Evolutionary conservation across 2,797 vertebrate species (phyloP), one percentile per base, ranked within the genome.

Genomic region (Phalanger gymnotis): DNA sequence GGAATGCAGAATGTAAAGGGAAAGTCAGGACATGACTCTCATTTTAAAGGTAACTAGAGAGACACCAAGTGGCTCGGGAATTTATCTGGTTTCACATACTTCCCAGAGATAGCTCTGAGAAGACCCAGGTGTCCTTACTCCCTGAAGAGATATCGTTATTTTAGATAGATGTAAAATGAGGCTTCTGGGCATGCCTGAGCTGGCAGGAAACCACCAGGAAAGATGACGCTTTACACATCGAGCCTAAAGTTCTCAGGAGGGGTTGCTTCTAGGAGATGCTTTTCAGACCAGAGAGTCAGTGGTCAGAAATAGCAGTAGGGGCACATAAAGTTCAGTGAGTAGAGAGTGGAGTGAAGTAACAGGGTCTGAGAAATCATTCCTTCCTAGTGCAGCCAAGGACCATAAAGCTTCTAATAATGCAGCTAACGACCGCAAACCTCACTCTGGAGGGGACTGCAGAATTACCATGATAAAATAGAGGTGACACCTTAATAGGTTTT

Each of bases 391-490:
- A 51, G 91, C 61, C 54, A 81, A 94, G 51, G 54, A 54, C 54
- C 55, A 56, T 87, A 54, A n/a, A 66, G 11, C 54, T 73, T 66
- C 89, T 90, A 53, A 52, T 94, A 58, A 87, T 93, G 92, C 61
- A 58, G 3, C 54, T 91, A 52, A 12, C 56, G 54, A 91, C 92
- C 34, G 25, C 28, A 47, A 95, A 90, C 28, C 53, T 53, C 87
- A n/a, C n/a, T 90, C 53, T 91, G 91, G 53, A 73, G 81, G 25
- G 28, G 87, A 66, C 31, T 31, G 3, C 55, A 54, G 31, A 54
- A 95, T 95, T 94, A 91, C 94, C 66, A 81, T 90, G 93, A 96
- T 93, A 97, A 95, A 58, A 66, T 66, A 95, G 93, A 96, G 92
- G 73, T 16, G 91, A 91, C 91, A 91, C 31, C 91, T 95, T 55